A percentile compares a stretch with the other conserved stretches of the same genome.
Evolutionary conservation across 2,888 invertebrate species (phyloP).

Genomic region (Conops quadrifasciatus): DNA sequence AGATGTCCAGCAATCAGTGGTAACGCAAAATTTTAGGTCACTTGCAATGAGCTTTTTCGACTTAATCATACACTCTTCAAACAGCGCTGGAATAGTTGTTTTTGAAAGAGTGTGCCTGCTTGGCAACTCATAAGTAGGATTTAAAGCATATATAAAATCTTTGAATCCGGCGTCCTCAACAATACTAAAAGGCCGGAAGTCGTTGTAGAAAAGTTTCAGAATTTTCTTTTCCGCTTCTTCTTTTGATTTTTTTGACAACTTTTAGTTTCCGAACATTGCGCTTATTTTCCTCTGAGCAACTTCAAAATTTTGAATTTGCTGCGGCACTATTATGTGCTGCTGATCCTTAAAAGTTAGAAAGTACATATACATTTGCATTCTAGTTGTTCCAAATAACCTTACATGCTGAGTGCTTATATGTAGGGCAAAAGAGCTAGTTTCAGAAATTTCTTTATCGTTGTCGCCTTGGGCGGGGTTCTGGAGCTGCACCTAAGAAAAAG

Average conservation of each 20-base stretch:
- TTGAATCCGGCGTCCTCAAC: background rate
- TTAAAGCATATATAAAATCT: background rate
- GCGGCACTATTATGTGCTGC: background rate
- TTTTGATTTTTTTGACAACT: background rate
- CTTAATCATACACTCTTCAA: background rate
- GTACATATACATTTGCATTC: background rate
- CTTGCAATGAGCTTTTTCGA: background rate
- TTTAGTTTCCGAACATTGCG: background rate
- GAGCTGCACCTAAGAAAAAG: background rate
- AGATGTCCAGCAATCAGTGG: constrained; percentile 11
- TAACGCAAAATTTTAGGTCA: background rate
- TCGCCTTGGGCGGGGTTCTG: too few species aligned
- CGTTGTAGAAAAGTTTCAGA: background rate
- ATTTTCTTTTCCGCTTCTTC: background rate
- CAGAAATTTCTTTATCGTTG: background rate
- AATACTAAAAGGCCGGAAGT: background rate
- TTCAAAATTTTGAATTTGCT: background rate
- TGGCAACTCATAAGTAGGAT: background rate
- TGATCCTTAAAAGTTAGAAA: too few species aligned
- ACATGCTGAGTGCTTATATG: too few species aligned
- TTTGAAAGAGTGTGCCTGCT: constrained; percentile 1
- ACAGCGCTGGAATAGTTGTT: constrained; percentile 1
- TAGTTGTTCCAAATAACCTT: background rate
- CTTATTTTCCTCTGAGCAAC: background rate
- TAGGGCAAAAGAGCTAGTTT: background rate